phyloP scores from a whole-genome alignment of 1,140 invertebrate genomes.

The Drosophila triauraria region DNA sequence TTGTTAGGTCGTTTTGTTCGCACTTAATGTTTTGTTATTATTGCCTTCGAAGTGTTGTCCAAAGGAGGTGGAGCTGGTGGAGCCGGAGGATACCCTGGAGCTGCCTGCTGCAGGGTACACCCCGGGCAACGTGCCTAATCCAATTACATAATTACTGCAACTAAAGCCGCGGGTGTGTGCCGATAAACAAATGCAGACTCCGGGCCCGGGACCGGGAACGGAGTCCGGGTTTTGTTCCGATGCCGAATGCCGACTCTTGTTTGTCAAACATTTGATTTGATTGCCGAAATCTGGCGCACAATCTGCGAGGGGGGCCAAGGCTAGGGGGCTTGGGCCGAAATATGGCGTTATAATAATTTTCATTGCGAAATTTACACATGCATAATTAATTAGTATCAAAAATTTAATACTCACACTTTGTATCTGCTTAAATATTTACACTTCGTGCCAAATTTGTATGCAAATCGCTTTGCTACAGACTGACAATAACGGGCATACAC shows the following conservation, averaged over 20 bases:
- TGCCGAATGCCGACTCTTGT: conserved; percentile 38
- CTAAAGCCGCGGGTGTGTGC: conserved; percentile 10
- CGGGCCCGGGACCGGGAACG: too few relatives aligned
- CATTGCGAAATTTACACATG: conserved; percentile 83
- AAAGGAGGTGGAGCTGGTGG: neutral
- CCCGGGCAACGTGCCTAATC: conserved; percentile 7
- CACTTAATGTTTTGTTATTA: conserved; percentile 61
- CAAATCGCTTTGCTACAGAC: conserved; percentile 84
- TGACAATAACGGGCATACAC: conserved; percentile 71
- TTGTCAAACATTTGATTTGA: conserved; percentile 58
- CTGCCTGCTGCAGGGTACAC: too few relatives aligned
- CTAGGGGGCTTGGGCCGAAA: conserved; percentile 37
- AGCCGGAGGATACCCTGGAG: neutral
- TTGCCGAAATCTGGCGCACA: conserved; percentile 26
- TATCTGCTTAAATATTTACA: conserved; percentile 84
- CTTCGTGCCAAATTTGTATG: conserved; percentile 84
- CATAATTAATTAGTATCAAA: conserved; percentile 85
- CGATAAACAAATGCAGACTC: conserved; percentile 15
- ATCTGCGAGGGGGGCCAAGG: neutral
- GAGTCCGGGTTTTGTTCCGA: conserved; percentile 5
- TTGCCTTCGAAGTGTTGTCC: conserved; percentile 31
- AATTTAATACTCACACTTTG: conserved; percentile 84
- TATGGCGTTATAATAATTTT: conserved; percentile 83
- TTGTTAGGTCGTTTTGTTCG: conserved; percentile 50
- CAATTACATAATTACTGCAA: conserved; percentile 71